Percentiles rank a stretch among this genome's conserved stretches.
Evolutionary conservation across 2,888 invertebrate species (phyloP).

Genomic region (Erannis defoliaria): DNA sequence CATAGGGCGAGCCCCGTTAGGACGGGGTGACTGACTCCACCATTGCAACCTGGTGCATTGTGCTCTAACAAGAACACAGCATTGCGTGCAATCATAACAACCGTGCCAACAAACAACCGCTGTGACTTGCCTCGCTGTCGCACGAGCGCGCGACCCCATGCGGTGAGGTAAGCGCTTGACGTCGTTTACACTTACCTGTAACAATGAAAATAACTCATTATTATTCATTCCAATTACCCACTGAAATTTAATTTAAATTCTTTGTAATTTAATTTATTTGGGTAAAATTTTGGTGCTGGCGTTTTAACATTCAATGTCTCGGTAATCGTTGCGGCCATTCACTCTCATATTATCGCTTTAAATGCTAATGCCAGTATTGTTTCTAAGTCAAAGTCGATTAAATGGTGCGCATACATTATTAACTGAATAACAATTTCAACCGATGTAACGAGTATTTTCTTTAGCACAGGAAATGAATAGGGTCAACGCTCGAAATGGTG

Average conservation of each 20-base stretch:
- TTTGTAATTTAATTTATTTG: conserved; percentile 9
- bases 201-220: conserved; percentile 57
- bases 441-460: conserved; percentile 67
- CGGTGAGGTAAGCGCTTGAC: conserved; percentile 13
- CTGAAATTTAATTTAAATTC: conserved; percentile 4
- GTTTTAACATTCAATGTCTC: conserved; percentile 48
- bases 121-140: conserved; percentile 44
- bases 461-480: conserved; percentile 76
- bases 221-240: conserved; percentile 11
- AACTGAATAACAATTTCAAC: conserved; percentile 66
- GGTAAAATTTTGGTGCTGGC: conserved; percentile 35
- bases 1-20: conserved; percentile 85
- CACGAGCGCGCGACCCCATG: conserved; percentile 23
- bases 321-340: conserved; percentile 58
- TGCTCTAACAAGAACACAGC: conserved; percentile 84
- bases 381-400: conserved; percentile 74
- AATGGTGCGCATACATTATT: conserved; percentile 65
- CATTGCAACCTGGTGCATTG: conserved; percentile 85
- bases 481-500: conserved; percentile 83
- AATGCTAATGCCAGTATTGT: conserved; percentile 75
- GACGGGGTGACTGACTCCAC: conserved; percentile 83
- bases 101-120: conserved; percentile 69
- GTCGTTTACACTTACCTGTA: conserved; percentile 70
- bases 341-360: conserved; percentile 66
- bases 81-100: conserved; percentile 79